A percentile compares a stretch with the other conserved stretches of the same genome.
Conservation (phyloP, 2,888 invertebrate genomes). For the Bugulina stolonifera region DNA sequence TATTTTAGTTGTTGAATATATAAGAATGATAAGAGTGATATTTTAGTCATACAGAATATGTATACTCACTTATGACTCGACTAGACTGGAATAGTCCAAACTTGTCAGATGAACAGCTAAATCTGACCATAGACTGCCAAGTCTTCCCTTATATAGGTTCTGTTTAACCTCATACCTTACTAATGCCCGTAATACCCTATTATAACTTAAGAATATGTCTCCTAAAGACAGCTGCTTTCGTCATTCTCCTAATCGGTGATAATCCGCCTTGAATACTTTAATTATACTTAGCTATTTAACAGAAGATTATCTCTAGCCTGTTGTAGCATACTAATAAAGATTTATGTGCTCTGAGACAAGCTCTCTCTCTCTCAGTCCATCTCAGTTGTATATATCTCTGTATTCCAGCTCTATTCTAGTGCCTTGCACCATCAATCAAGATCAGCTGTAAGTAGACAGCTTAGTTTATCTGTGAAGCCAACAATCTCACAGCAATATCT, state of each 20-base stretch:
- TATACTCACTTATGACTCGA: background rate
- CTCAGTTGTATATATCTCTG: too few relatives aligned
- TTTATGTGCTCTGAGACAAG: too few relatives aligned
- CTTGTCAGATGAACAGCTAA: background rate
- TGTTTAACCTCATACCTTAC: background rate
- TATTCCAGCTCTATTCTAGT: too few relatives aligned
- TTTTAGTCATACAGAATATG: too few relatives aligned
- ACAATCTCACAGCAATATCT: too few relatives aligned
- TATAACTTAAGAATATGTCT: background rate
- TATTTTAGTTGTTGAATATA: too few relatives aligned
- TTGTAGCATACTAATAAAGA: too few relatives aligned
- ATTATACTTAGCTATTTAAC: background rate
- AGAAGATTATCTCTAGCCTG: background rate
- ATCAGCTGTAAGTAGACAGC: background rate
- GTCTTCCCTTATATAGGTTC: background rate
- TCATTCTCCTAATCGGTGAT: background rate
- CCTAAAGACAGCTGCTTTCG: background rate
- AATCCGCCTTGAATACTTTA: background rate
- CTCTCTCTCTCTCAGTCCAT: too few relatives aligned
- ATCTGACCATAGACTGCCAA: background rate
- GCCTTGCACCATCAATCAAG: background rate
- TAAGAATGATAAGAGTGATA: too few relatives aligned
- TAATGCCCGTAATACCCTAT: background rate
- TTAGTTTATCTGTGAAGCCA: too few relatives aligned
- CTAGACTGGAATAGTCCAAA: background rate